Evolutionary conservation across 2,113 vertebrate species (phyloP).

Genomic region (Myrmecophaga tridactyla): DNA sequence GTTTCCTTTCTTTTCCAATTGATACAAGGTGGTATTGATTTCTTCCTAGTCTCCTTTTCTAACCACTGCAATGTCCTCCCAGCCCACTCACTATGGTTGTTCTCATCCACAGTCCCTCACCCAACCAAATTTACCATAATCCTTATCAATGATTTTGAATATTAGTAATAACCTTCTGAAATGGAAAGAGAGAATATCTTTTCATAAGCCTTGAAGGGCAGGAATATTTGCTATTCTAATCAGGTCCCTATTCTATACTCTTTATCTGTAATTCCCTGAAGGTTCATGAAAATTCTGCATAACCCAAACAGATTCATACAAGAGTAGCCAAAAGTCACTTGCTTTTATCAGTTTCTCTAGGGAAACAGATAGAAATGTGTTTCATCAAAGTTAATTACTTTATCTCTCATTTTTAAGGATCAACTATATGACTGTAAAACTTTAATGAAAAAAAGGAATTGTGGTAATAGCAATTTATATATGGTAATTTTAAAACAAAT

Average conservation of each 20-base stretch:
- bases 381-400: constrained; percentile 52
- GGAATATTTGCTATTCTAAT: background rate
- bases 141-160: background rate
- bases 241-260: background rate
- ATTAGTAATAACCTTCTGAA: background rate
- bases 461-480: constrained; percentile 35
- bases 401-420: constrained; percentile 28
- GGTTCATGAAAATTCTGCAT: background rate
- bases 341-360: background rate
- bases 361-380: background rate
- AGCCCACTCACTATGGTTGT: background rate
- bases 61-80: background rate
- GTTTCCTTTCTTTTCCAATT: background rate
- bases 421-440: constrained; percentile 12
- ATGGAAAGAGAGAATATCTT: background rate
- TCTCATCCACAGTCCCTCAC: background rate
- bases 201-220: background rate
- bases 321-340: background rate
- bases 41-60: background rate
- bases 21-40: background rate
- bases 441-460: constrained; percentile 19
- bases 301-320: background rate
- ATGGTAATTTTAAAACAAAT: constrained; percentile 42
- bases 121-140: background rate
- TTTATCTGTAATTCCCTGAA: background rate